Base-by-base conservation (phyloP, 2,888 invertebrate species). In the Spisula subtruncata region DNA sequence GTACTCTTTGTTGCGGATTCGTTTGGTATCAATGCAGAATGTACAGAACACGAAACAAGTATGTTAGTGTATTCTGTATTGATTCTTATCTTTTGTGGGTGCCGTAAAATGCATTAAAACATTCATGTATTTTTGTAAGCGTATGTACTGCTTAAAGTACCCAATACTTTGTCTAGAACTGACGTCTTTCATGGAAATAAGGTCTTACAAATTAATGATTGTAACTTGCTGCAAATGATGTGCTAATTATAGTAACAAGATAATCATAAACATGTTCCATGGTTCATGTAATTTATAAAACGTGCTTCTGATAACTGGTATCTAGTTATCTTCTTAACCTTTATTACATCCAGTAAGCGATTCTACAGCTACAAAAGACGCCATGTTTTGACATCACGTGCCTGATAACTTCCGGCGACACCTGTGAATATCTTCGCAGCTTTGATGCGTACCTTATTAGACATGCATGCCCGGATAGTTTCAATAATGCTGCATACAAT, bases 321-420 rank as follows among this genome's bases (percentile, higher is more conserved):
- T 75, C 75, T 35, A 6, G 35, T 75, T 75, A 75, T 75, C 75
- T 35, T 10, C 25, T 14, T 32, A 75, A 16, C 35, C 35, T 32
- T 75, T 32, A 32, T 75, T 35, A 75, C 16, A 25, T 35, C 25
- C 35, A 16, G 29, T 75, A 75, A 75, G 32, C 14, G 75, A 35
- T 75, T 66, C 32, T 75, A 35, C 75, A 75, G 75, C 18, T 32
- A 0, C 25, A 25, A 0, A 25, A 25, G 60, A n/a, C 60, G 60
- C 60, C 60, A 66, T 75, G 35, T 75, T 75, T 75, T 75, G 75
- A 75, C 75, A 32, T 32, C 75, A 75, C 35, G 75, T 75, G 32
- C 32, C 35, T 2, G 75, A 75, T 75, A 75, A 75, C 75, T 75
- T 75, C 75, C 75, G 75, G 35, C 35, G 75, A 75, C 41, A 41